Evolutionary conservation across 2,888 invertebrate species (phyloP), one percentile per base, ranked within the genome.

Genomic region (Argyresthia goedartella): DNA sequence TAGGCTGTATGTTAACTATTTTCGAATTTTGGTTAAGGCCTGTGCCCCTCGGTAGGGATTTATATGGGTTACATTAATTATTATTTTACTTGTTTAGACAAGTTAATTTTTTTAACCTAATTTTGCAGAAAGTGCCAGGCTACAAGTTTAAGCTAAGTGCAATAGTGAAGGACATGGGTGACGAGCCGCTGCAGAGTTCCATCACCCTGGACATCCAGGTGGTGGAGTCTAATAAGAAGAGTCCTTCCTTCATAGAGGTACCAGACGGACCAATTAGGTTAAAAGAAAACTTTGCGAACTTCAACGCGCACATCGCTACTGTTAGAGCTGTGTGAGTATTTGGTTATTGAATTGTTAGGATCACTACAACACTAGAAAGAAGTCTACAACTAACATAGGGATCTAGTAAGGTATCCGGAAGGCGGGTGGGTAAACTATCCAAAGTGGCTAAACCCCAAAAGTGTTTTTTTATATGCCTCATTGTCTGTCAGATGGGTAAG

Each of bases 201-300:
- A 95, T 94, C 56, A 92, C 92, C 68, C 89, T 98, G 56, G 91
- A 93, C 60, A 94, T 98, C 59, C 90, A 91, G 58, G 94, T 97
- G 34, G 94, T 96, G 7, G 94, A 93, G 66, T 94, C 94, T n/a
- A 93, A 92, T 73, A 95, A 93, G 84, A 95, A 94, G 76, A 92
- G 92, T 58, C 96, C 95, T 39, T 88, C 89, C 48, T 95, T 96
- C 66, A 88, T 89, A 51, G 84, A 87, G 58, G 87, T 88, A 57
- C 89, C 89, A n/a, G 66, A 78, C 54, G 85, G 88, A 52, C 89
- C 91, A 56, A 91, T 92, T 55, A 87, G 87, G 60, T 86, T 95
- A 52, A 88, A 89, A 65, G 95, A 96, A 79, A 92, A 93, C 76
- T 91, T 91, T 61, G 89, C 86, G 36, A 91, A 95, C 73, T 95